These are phyloP conservation scores for Athalia cordata DNA, from an alignment of 2,888 invertebrate genomes.

Conservation along the genomic window DNA sequence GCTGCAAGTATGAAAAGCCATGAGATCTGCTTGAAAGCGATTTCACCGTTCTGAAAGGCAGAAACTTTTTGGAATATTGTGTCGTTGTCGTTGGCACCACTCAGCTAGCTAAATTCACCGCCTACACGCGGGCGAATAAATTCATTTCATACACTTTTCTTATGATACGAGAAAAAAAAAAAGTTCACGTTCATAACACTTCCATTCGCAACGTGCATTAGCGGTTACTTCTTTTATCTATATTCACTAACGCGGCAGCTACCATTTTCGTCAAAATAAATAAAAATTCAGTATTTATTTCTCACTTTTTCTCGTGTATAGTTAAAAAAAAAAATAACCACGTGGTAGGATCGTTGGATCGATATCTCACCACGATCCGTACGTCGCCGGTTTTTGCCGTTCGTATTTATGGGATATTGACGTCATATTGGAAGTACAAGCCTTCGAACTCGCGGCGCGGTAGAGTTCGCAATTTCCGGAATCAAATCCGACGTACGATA, in stretches of 20 bases:
- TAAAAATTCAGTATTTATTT: no score
- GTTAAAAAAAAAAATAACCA: no score
- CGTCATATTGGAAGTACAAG: constrained; percentile 18
- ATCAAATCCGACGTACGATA: constrained; percentile 25
- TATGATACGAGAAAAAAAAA: not conserved
- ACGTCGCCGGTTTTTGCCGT: not conserved
- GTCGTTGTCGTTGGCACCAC: constrained; percentile 29
- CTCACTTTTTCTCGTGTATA: no score
- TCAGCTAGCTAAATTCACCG: constrained; percentile 12
- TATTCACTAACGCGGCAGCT: not conserved
- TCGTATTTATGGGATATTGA: not conserved
- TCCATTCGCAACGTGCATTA: not conserved
- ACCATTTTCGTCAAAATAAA: no score
- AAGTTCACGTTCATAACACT: not conserved
- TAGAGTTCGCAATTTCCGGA: constrained; percentile 29
- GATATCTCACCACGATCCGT: not conserved
- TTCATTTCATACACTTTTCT: constrained; percentile 12
- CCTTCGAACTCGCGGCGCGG: not conserved
- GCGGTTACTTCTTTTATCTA: not conserved
- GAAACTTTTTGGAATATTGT: constrained; percentile 7
- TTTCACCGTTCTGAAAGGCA: constrained; percentile 15
- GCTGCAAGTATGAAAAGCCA: constrained; percentile 14
- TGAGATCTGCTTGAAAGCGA: constrained; percentile 24
- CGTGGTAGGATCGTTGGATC: no score
- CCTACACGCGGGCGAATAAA: not conserved